These are phyloP conservation scores for Zootoca vivipara DNA, from an alignment of 2,113 vertebrate species.

Conservation along the genomic window DNA sequence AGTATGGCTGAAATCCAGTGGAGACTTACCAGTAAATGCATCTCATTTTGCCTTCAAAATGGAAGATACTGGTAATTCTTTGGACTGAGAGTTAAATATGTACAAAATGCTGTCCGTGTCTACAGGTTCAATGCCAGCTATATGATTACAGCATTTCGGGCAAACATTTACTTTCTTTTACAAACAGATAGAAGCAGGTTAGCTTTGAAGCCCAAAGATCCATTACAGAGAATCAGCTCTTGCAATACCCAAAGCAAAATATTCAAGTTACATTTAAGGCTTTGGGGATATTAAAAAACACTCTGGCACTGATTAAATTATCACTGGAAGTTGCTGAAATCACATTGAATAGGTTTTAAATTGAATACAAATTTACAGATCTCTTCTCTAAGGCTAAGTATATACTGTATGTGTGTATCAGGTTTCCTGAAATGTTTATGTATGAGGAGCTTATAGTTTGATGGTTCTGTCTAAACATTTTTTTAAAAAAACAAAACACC, in stretches of 20 bases:
- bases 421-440: constrained; percentile 70
- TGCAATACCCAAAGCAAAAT: constrained; percentile 62
- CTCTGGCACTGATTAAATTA: constrained; percentile 57
- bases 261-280: constrained; percentile 48
- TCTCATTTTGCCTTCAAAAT: neutral
- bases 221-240: constrained; percentile 51
- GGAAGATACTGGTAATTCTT: neutral
- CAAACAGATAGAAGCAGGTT: constrained; percentile 49
- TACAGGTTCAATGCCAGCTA: constrained; percentile 12
- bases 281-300: constrained; percentile 58
- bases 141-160: neutral
- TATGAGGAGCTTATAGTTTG: constrained; percentile 60
- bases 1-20: neutral
- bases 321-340: constrained; percentile 59
- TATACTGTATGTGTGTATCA: constrained; percentile 49
- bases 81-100: neutral
- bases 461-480: constrained; percentile 53
- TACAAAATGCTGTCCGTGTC: neutral
- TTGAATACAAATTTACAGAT: constrained; percentile 50
- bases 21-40: neutral
- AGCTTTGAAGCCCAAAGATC: constrained; percentile 54
- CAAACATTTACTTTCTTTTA: neutral
- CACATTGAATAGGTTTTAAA: constrained; percentile 43
- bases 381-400: constrained; percentile 59
- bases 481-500: neutral